phyloP scores from a whole-genome alignment of 1,140 invertebrate species.

The Atta texana region DNA sequence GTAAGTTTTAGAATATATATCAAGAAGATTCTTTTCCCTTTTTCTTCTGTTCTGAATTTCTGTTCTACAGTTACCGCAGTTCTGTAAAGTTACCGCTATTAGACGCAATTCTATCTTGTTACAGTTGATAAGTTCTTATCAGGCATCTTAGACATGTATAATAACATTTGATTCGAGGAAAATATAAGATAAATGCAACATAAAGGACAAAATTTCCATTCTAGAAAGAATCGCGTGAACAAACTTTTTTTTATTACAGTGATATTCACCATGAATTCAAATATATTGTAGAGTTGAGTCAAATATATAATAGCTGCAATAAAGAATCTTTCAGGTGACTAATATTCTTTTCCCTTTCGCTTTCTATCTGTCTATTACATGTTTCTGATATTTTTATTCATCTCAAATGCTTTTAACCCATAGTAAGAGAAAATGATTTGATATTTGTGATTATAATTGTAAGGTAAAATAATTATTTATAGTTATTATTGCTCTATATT shows the following conservation, averaged over 20 bases:
- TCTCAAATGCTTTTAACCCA: too few relatives aligned
- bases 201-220: conserved; percentile 19
- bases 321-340: background rate
- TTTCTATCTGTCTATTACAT: too few relatives aligned
- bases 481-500: too few relatives aligned
- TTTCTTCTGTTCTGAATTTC: conserved; percentile 11
- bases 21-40: background rate
- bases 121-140: conserved; percentile 25
- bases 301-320: background rate
- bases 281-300: too few relatives aligned
- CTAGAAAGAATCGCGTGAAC: background rate
- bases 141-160: background rate
- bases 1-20: background rate
- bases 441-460: too few relatives aligned
- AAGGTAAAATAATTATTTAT: too few relatives aligned
- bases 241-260: background rate
- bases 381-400: too few relatives aligned
- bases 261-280: too few relatives aligned
- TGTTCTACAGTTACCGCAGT: background rate
- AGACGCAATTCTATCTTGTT: conserved; percentile 6
- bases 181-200: background rate
- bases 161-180: conserved; percentile 29
- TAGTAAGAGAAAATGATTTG: too few relatives aligned
- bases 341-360: background rate
- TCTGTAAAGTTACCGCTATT: conserved; percentile 19